Evolutionary conservation across 2,113 vertebrate species (phyloP).

Genomic region (Myotis lucifugus): DNA sequence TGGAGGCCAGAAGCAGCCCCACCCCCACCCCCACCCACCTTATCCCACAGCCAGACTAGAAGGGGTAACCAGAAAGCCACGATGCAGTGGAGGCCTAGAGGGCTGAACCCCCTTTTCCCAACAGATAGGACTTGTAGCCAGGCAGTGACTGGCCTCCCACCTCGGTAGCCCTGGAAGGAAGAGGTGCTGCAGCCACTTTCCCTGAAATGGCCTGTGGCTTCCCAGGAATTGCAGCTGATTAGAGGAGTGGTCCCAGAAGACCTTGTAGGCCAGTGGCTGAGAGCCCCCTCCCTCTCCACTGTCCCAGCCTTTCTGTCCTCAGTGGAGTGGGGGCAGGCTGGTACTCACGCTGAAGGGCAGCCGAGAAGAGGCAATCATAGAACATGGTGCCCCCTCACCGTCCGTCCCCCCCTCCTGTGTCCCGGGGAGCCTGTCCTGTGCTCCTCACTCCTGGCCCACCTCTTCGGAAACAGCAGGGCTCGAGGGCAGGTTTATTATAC

Average conservation of each 20-base stretch:
- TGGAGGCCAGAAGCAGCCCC: background rate
- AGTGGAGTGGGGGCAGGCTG: background rate
- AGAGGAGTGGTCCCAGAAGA: background rate
- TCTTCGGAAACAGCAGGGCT: background rate
- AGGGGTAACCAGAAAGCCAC: background rate
- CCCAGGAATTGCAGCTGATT: background rate
- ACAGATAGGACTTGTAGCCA: background rate
- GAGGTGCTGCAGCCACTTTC: background rate
- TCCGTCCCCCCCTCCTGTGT: background rate
- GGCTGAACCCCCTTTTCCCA: background rate
- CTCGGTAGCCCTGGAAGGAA: background rate
- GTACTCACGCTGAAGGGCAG: constrained; percentile 76
- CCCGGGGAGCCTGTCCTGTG: background rate
- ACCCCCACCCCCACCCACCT: background rate
- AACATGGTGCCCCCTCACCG: constrained; percentile 59
- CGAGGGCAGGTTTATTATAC: constrained; percentile 73
- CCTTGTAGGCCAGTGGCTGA: background rate
- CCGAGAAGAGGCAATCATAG: constrained; percentile 68
- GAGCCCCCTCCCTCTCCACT: background rate
- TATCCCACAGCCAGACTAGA: background rate
- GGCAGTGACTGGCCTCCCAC: too few relatives aligned
- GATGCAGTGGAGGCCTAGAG: background rate
- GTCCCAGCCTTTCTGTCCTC: background rate
- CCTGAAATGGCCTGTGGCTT: background rate
- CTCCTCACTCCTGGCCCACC: background rate